Conservation (phyloP, 2,888 invertebrate species). For the Drosophila limbata region DNA sequence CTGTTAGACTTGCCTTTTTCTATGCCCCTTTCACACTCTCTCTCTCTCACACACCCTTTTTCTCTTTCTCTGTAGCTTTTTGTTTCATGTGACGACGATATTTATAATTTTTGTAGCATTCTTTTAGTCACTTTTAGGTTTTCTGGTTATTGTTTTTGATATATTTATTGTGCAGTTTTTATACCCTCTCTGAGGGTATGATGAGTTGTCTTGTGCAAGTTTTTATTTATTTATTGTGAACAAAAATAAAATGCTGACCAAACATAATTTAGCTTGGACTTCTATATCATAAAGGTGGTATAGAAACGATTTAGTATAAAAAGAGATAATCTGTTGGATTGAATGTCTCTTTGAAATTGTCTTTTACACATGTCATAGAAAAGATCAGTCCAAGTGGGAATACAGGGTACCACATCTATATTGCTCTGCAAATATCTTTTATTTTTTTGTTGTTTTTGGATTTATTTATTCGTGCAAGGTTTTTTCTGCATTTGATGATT, state of each 20-base stretch:
- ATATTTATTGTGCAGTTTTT: neutral
- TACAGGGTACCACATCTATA: too few species aligned
- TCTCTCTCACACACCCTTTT: neutral
- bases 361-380: too few species aligned
- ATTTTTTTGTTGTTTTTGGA: neutral
- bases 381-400: too few species aligned
- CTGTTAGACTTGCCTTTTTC: slow-evolving; percentile 5
- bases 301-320: too few species aligned
- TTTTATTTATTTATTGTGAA: too few species aligned
- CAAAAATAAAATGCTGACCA: too few species aligned
- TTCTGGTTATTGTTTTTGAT: neutral
- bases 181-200: neutral
- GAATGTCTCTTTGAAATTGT: too few species aligned
- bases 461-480: neutral
- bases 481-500: slow-evolving; percentile 25
- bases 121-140: slow-evolving; percentile 23
- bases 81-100: slow-evolving; percentile 1
- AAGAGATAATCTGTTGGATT: too few species aligned
- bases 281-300: too few species aligned
- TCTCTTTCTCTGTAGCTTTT: neutral
- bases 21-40: neutral
- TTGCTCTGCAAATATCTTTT: too few species aligned
- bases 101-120: slow-evolving; percentile 35
- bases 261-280: too few species aligned
- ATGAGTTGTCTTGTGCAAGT: too few species aligned